phyloP scores from a whole-genome alignment of 2,797 vertebrate species.

The Buceros bicornis region DNA sequence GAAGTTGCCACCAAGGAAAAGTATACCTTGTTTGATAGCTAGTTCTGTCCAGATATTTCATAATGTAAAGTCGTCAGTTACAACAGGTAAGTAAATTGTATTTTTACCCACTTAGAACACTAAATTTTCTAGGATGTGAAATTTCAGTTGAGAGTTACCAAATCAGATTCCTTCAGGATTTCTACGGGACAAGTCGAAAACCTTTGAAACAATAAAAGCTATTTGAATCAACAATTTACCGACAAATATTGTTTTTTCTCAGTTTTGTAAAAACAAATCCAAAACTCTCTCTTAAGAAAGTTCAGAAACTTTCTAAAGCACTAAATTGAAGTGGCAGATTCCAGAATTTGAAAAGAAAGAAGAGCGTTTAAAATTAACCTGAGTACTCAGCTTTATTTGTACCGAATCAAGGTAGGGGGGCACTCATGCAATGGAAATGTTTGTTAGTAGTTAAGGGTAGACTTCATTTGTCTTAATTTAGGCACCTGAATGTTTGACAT shows the following conservation, averaged over 20 bases:
- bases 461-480: neutral
- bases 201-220: neutral
- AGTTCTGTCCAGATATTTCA: neutral
- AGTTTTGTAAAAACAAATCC: neutral
- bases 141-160: neutral
- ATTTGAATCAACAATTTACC: neutral
- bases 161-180: neutral
- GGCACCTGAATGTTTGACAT: neutral
- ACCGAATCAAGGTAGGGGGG: neutral
- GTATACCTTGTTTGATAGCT: neutral
- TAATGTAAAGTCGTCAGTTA: neutral
- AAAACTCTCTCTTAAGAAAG: neutral
- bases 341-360: neutral
- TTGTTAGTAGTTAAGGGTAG: neutral
- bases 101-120: neutral
- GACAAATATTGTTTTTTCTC: neutral
- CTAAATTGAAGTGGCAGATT: neutral
- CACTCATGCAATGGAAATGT: neutral
- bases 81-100: neutral
- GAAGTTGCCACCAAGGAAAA: neutral
- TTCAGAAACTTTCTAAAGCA: neutral
- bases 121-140: neutral
- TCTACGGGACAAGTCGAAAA: neutral
- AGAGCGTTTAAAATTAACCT: neutral
- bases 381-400: neutral